Conservation (phyloP, 2,113 vertebrate genomes). For the Panthera tigris region DNA sequence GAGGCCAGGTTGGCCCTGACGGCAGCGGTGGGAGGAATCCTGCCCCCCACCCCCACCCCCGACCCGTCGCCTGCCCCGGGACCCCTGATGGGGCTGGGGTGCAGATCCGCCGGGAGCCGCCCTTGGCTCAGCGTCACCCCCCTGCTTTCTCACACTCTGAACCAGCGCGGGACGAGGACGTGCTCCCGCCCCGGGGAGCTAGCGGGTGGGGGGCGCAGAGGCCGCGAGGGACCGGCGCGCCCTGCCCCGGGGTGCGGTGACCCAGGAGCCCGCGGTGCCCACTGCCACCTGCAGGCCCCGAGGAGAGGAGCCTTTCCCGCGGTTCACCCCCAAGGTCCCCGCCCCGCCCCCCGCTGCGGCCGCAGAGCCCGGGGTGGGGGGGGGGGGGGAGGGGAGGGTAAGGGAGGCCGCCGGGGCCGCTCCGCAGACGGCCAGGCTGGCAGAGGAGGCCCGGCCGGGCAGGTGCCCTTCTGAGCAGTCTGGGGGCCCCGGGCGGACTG, state of each 20-base stretch:
- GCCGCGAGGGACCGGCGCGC: rapidly evolving
- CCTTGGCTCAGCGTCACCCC: not conserved
- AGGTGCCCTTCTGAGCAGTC: not conserved
- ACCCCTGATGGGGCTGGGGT: too few species aligned
- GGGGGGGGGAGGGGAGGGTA: rapidly evolving
- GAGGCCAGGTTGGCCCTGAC: not conserved
- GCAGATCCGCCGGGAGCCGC: too few species aligned
- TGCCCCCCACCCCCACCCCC: rapidly evolving
- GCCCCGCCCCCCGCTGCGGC: not conserved
- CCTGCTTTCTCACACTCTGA: not conserved
- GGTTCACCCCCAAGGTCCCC: not conserved
- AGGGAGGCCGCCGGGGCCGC: too few species aligned
- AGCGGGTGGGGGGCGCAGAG: not conserved
- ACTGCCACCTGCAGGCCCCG: constrained; percentile 90
- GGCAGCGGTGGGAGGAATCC: too few species aligned
- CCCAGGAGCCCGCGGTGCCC: constrained; percentile 85
- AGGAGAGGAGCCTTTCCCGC: not conserved
- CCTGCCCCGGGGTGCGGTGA: constrained; percentile 86
- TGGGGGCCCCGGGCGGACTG: rapidly evolving
- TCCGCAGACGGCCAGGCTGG: not conserved
- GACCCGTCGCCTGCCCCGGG: rapidly evolving
- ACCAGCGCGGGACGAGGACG: rapidly evolving
- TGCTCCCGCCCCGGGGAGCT: not conserved
- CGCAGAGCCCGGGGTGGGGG: not conserved
- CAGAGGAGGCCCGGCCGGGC: not conserved